Conservation (phyloP, 1,140 invertebrate genomes). For the Neotoxoptera formosana region DNA sequence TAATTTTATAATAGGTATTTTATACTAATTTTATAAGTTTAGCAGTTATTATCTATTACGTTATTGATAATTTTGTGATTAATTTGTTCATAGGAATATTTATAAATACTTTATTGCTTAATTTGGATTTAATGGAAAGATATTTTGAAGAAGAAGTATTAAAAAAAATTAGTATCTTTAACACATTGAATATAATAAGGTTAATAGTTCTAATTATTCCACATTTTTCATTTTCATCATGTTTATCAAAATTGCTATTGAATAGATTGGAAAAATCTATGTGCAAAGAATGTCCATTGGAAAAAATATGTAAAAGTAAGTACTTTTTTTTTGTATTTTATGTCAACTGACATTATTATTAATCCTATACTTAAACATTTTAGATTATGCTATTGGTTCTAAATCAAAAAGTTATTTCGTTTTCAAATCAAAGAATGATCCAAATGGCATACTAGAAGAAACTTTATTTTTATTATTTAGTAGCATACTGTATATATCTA, state of each 20-base stretch:
- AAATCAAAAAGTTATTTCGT: conserved; percentile 41
- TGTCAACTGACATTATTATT: background rate
- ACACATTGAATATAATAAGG: conserved; percentile 4
- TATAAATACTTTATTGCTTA: background rate
- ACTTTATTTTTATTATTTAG: conserved; percentile 57
- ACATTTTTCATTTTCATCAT: conserved; percentile 51
- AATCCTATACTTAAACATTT: background rate
- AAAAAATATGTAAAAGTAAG: conserved; percentile 24
- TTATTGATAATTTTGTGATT: background rate
- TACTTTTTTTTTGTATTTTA: background rate
- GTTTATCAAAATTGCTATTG: background rate
- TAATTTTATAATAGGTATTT: conserved; percentile 59
- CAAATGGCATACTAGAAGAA: conserved; percentile 38
- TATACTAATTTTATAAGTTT: background rate
- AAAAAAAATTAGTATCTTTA: background rate
- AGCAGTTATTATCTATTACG: background rate
- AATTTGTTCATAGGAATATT: background rate
- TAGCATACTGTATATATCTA: conserved; percentile 52
- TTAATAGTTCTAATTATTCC: conserved; percentile 41
- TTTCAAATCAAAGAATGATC: conserved; percentile 2
- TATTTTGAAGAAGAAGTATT: no score
- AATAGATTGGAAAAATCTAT: conserved; percentile 30
- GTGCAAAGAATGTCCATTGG: conserved; percentile 42
- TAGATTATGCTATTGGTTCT: background rate
- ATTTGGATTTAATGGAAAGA: background rate